These are phyloP conservation scores for Unio delphinus DNA, from an alignment of 2,888 invertebrate species.

Conservation along the genomic window DNA sequence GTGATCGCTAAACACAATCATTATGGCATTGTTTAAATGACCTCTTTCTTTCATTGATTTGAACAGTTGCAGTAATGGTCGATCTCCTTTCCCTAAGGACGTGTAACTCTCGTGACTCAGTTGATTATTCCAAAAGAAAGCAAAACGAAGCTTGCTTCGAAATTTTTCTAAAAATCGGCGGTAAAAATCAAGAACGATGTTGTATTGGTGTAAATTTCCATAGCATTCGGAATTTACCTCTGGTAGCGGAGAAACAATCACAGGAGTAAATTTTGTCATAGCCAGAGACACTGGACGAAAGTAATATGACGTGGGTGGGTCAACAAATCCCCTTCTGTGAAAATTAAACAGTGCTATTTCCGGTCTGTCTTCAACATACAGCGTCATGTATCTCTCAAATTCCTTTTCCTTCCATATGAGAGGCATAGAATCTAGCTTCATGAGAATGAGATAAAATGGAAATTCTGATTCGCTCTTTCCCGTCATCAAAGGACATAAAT, in stretches of 20 bases:
- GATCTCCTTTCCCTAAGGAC: constrained; percentile 82
- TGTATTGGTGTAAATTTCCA: constrained; percentile 81
- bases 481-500: constrained; percentile 30
- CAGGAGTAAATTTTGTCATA: constrained; percentile 54
- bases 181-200: constrained; percentile 76
- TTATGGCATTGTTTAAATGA: constrained; percentile 47
- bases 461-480: constrained; percentile 16
- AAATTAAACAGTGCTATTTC: constrained; percentile 86
- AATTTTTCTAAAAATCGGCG: constrained; percentile 76
- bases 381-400: constrained; percentile 81
- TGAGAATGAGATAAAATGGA: constrained; percentile 9
- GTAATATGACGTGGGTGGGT: constrained; percentile 88
- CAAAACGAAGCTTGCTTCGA: constrained; percentile 79
- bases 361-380: constrained; percentile 86
- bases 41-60: constrained; percentile 67
- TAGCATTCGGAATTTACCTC: constrained; percentile 74
- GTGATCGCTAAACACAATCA: constrained; percentile 83
- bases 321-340: constrained; percentile 80
- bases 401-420: constrained; percentile 88
- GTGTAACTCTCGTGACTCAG: constrained; percentile 89
- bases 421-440: constrained; percentile 72
- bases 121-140: constrained; percentile 87
- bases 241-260: no score
- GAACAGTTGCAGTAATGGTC: constrained; percentile 77
- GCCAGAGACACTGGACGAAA: constrained; percentile 82